Evolutionary conservation across 2,113 vertebrate genomes (phyloP), one percentile per base, ranked within the genome.

Genomic region (Burhinus oedicnemus): DNA sequence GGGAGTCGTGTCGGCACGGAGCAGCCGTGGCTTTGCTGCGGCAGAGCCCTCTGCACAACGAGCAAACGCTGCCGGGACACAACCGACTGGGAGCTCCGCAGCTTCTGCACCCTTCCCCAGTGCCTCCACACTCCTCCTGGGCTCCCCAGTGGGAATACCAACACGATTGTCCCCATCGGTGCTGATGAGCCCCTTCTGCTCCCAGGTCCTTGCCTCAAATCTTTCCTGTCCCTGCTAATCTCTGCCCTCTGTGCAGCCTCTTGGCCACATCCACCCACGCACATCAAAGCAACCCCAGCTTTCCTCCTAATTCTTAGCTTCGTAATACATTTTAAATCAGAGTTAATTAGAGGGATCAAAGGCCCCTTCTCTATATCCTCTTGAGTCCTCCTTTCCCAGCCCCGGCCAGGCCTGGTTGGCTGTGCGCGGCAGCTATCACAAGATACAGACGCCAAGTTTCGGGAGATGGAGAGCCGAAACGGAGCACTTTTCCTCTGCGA

Each of bases 1-100:
- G 23, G 5, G 49, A 11, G 15, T 9, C 21, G n/a, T 1, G 5
- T 2, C 0, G 1, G 64, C 64, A 7, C 0, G 0, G 45, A 15
- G 91, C 78, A 57, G 23, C 34, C 7, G 0, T 6, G 32, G 61
- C 75, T 32, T 16, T 21, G 87, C 75, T 32, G n/a, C 9, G 11
- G 22, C 75, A 0, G 5, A 54, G 45, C 30, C 26, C 55, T 32
- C 38, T 11, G 72, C 57, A 5, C 5, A 0, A 72, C 10, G 6
- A 15, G 52, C 38, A 38, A 45, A 20, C 5, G 1, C 27, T 49
- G 8, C 64, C 2, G 3, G 71, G 40, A 55, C 38, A 6, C 40
- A 1, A 3, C 38, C 1, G 10, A 2, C 5, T 1, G 0, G 52
- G 42, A 58, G 3, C n/a, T 8, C 1, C 1, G 45, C 49, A 25